Evolutionary conservation across 2,797 vertebrate species (phyloP).

Genomic region (Siniperca undulata): DNA sequence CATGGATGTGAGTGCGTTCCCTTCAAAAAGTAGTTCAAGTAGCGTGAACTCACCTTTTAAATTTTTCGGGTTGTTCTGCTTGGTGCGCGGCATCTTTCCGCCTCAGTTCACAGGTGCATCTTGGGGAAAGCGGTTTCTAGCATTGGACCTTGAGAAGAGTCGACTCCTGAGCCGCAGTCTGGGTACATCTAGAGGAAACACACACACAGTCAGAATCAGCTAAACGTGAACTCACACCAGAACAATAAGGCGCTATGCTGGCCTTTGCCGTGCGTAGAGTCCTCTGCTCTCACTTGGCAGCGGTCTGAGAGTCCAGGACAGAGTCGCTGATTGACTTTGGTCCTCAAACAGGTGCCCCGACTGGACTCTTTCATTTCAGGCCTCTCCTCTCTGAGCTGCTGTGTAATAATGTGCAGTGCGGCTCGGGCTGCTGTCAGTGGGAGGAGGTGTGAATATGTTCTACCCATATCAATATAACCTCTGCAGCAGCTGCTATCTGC

Average conservation of each 20-base stretch:
- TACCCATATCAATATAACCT: constrained; percentile 55
- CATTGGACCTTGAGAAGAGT: constrained; percentile 51
- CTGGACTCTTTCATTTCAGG: constrained; percentile 14
- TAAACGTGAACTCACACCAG: constrained; percentile 16
- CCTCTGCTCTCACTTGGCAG: constrained; percentile 49
- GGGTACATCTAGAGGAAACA: constrained; percentile 72
- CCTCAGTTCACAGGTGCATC: constrained; percentile 84
- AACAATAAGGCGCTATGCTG: constrained; percentile 46
- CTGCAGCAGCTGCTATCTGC: constrained; percentile 62
- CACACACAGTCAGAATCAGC: constrained; percentile 40
- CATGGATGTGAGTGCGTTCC: too few relatives aligned
- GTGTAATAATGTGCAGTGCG: constrained; percentile 39
- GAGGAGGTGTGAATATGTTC: constrained; percentile 52
- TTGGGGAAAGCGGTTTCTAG: constrained; percentile 53
- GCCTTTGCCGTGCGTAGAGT: constrained; percentile 2
- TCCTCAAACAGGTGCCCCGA: constrained; percentile 61
- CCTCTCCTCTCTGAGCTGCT: constrained; percentile 27
- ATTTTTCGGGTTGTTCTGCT: constrained; percentile 98
- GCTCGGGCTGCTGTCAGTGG: constrained; percentile 44
- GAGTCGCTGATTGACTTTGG: constrained; percentile 60
- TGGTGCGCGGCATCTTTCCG: constrained; percentile 95
- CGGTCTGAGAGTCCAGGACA: constrained; percentile 40
- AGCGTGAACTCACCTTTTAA: constrained; percentile 90
- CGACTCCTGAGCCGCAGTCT: constrained; percentile 48
- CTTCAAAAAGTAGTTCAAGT: too few relatives aligned